Evolutionary conservation across 2,797 vertebrate genomes (phyloP).

Genomic region (Eulemur albifrons): DNA sequence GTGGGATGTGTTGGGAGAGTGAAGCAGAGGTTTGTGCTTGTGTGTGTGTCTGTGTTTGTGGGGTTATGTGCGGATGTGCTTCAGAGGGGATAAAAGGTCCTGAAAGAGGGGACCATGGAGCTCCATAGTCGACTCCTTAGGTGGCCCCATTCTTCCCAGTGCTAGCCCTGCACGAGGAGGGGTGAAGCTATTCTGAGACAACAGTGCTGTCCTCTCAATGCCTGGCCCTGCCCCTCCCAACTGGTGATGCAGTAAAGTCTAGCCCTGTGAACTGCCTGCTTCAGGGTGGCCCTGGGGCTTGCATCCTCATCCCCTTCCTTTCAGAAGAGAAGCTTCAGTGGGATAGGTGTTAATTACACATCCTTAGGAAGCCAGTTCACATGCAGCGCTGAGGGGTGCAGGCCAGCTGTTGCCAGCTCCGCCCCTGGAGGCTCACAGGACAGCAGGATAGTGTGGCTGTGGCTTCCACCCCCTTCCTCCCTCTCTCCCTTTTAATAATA

Average conservation of each 20-base stretch:
- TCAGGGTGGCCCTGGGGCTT: background rate
- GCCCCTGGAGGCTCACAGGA: background rate
- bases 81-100: background rate
- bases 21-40: background rate
- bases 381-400: background rate
- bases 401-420: background rate
- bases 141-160: background rate
- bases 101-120: background rate
- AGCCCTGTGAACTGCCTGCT: background rate
- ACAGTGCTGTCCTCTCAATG: background rate
- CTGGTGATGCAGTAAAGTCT: background rate
- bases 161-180: accelerated
- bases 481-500: background rate
- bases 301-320: background rate
- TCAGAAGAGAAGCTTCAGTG: background rate
- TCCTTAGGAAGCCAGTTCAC: background rate
- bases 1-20: too few relatives aligned
- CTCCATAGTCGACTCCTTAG: background rate
- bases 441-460: background rate
- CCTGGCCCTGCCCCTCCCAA: background rate
- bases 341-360: background rate
- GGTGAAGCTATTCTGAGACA: background rate
- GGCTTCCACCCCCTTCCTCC: background rate
- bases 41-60: background rate
- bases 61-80: background rate